These are phyloP conservation scores for Carassius gibelio DNA, from an alignment of 2,113 vertebrate genomes.

Conservation along the genomic window DNA sequence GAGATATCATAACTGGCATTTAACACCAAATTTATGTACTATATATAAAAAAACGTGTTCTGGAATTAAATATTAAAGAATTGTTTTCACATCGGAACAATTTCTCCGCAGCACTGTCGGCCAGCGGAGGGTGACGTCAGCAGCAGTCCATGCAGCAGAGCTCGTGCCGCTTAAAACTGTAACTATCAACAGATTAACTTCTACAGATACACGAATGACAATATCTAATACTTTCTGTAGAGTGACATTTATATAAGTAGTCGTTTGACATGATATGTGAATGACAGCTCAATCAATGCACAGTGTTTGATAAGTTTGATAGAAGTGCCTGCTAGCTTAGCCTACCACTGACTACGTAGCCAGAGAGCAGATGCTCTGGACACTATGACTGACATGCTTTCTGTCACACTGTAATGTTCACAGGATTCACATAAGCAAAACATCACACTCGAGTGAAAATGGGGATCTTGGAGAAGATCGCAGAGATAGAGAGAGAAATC, in stretches of 20 bases:
- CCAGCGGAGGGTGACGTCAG: slow-evolving; percentile 69
- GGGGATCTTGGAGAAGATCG: slow-evolving; percentile 96
- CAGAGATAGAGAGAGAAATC: slow-evolving; percentile 96
- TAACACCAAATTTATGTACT: neutral
- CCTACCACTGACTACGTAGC: slow-evolving; percentile 47
- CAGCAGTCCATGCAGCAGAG: slow-evolving; percentile 65
- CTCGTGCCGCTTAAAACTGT: slow-evolving; percentile 39
- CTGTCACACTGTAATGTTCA: slow-evolving; percentile 32
- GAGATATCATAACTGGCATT: neutral
- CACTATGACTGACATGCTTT: slow-evolving; percentile 63
- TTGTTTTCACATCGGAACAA: slow-evolving; percentile 59
- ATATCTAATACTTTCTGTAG: neutral
- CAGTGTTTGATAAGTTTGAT: slow-evolving; percentile 21
- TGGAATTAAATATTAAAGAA: neutral
- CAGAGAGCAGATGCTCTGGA: slow-evolving; percentile 20
- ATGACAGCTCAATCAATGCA: neutral
- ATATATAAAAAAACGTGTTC: neutral
- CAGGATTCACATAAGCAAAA: slow-evolving; percentile 31
- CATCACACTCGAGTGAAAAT: slow-evolving; percentile 65
- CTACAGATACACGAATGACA: neutral
- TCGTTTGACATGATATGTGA: neutral
- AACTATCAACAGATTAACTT: slow-evolving; percentile 18
- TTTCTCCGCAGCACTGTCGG: slow-evolving; percentile 31
- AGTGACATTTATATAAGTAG: neutral
- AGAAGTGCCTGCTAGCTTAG: slow-evolving; percentile 42